These are phyloP conservation scores for Aurelia aurita DNA, from an alignment of 30 jellyfish, hydroid and myxozoan genomes.

Conservation along the genomic window DNA sequence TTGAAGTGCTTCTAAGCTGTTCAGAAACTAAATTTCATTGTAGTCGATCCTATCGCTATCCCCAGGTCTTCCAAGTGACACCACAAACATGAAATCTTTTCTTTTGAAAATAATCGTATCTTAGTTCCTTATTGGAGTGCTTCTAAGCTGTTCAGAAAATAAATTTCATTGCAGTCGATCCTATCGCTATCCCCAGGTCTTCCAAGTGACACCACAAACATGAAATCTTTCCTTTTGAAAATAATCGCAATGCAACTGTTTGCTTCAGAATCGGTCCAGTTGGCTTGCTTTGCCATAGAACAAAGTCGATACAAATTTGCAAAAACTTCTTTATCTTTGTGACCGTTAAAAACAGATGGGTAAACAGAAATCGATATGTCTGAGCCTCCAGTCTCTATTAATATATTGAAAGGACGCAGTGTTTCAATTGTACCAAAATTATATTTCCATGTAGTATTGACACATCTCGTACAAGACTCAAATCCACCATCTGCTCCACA, in stretches of 20 bases:
- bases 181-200: not conserved
- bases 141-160: slow-evolving; percentile 27
- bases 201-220: slow-evolving; percentile 6
- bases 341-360: slow-evolving; percentile 22
- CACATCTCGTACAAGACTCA: slow-evolving; percentile 19
- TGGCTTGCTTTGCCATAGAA: slow-evolving; percentile 1
- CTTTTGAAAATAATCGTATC: not conserved
- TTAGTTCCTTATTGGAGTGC: no score
- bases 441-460: slow-evolving; percentile 24
- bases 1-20: slow-evolving; percentile 5
- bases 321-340: not conserved
- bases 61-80: not conserved
- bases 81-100: not conserved
- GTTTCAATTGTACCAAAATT: slow-evolving; percentile 10
- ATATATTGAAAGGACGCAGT: slow-evolving; percentile 34
- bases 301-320: slow-evolving; percentile 3
- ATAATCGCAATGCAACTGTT: not conserved
- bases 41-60: not conserved
- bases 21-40: slow-evolving; percentile 12
- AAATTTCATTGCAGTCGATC: not conserved
- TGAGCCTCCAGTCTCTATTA: not conserved
- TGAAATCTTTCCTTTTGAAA: not conserved
- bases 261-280: not conserved
- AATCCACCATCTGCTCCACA: not conserved
- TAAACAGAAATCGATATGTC: slow-evolving; percentile 3